phyloP scores from a whole-genome alignment of 2,888 invertebrate species.

The Melikaiella ostensackeni region DNA sequence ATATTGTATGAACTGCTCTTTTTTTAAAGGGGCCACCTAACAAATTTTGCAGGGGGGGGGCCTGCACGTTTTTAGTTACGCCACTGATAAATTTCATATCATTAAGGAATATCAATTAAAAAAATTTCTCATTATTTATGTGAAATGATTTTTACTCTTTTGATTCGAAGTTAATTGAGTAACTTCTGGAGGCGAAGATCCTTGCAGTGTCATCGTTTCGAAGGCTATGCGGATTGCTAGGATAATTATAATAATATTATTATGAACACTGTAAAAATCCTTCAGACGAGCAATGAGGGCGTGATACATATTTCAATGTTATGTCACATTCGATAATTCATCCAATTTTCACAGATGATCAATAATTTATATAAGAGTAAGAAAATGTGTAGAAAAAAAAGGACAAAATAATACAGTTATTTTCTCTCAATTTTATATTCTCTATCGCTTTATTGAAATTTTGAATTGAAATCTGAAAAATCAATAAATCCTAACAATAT shows the following conservation, averaged over 20 bases:
- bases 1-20: no score
- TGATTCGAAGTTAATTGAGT: not conserved
- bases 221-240: conserved; percentile 50
- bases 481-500: no score
- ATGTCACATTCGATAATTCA: not conserved
- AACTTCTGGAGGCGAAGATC: conserved; percentile 43
- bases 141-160: not conserved
- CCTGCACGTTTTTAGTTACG: not conserved
- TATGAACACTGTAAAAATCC: conserved; percentile 59
- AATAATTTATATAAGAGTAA: not conserved
- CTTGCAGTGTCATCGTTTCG: conserved; percentile 47
- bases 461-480: no score
- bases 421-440: no score
- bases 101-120: not conserved
- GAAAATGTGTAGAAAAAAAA: no score
- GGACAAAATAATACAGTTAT: no score
- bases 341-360: not conserved
- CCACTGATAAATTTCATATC: no score
- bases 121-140: not conserved
- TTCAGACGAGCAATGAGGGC: conserved; percentile 71
- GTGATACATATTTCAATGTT: conserved; percentile 57
- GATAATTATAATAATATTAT: conserved; percentile 48
- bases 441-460: no score
- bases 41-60: no score
- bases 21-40: no score